phyloP scores from a whole-genome alignment of 2,888 invertebrate genomes.

The Trissolcus brochymenae region DNA sequence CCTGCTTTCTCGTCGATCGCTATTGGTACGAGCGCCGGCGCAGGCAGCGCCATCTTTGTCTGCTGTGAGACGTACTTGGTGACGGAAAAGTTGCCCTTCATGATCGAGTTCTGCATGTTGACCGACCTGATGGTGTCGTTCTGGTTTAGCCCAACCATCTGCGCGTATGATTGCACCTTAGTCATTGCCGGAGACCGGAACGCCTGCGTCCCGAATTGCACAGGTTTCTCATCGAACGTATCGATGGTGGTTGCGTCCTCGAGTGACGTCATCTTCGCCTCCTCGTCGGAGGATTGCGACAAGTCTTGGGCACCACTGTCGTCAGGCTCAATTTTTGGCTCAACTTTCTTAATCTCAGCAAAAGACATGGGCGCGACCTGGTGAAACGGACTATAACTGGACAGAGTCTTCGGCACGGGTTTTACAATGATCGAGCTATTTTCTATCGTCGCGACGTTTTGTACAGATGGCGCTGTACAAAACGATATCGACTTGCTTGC shows the following conservation, averaged over 20 bases:
- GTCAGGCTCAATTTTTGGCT: conserved; percentile 29
- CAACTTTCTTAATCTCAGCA: conserved; percentile 31
- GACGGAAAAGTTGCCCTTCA: conserved; percentile 19
- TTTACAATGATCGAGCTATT: conserved; percentile 34
- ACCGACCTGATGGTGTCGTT: conserved; percentile 27
- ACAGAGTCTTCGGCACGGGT: conserved; percentile 26
- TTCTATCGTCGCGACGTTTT: background rate
- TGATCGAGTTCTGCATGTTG: conserved; percentile 45
- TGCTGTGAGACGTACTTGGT: conserved; percentile 41
- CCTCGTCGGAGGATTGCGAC: conserved; percentile 10
- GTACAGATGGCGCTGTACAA: background rate
- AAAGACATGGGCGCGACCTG: conserved; percentile 19
- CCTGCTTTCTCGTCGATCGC: background rate
- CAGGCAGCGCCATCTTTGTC: conserved; percentile 27
- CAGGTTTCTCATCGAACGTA: background rate
- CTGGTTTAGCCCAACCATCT: conserved; percentile 13
- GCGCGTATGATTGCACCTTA: conserved; percentile 24
- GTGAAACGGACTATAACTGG: conserved; percentile 10
- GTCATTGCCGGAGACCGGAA: conserved; percentile 19
- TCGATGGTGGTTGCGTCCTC: background rate
- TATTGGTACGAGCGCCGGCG: conserved; percentile 14
- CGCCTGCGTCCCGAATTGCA: background rate
- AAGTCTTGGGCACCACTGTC: conserved; percentile 40
- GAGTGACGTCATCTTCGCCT: background rate
- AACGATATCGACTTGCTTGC: conserved; percentile 7